phyloP scores from a whole-genome alignment of 2,113 vertebrate species.

The Ancistrus triradiatus region DNA sequence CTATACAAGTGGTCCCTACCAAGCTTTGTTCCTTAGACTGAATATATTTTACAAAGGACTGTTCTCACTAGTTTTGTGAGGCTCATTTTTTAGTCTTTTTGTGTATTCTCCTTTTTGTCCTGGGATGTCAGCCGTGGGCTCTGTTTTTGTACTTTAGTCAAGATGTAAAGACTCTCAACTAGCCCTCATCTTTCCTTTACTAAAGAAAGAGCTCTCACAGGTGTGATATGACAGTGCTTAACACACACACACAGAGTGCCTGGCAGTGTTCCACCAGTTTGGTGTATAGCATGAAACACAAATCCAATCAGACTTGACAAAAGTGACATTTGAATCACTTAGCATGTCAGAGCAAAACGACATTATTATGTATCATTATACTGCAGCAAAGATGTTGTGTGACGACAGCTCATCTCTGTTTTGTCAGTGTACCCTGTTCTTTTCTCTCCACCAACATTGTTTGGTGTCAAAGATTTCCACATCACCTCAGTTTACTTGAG shows the following conservation, averaged over 20 bases:
- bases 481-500: too few relatives aligned
- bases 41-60: neutral
- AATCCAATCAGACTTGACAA: neutral
- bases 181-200: slow-evolving; percentile 9
- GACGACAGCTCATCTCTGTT: too few relatives aligned
- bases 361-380: slow-evolving; percentile 20
- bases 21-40: neutral
- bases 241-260: neutral
- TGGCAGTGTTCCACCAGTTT: neutral
- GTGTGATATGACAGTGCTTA: slow-evolving; percentile 12
- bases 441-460: too few relatives aligned
- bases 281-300: neutral
- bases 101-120: neutral
- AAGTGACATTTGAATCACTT: neutral
- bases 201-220: slow-evolving; percentile 13
- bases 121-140: slow-evolving; percentile 42
- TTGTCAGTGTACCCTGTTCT: too few relatives aligned
- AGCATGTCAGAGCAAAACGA: neutral
- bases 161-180: slow-evolving; percentile 35
- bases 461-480: too few relatives aligned
- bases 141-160: slow-evolving; percentile 39
- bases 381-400: neutral
- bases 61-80: slow-evolving; percentile 9
- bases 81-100: slow-evolving; percentile 1
- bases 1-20: neutral